Evolutionary conservation across 2,888 invertebrate species (phyloP), one percentile per base, ranked within the genome.

Genomic region (Clitarchus hookeri): DNA sequence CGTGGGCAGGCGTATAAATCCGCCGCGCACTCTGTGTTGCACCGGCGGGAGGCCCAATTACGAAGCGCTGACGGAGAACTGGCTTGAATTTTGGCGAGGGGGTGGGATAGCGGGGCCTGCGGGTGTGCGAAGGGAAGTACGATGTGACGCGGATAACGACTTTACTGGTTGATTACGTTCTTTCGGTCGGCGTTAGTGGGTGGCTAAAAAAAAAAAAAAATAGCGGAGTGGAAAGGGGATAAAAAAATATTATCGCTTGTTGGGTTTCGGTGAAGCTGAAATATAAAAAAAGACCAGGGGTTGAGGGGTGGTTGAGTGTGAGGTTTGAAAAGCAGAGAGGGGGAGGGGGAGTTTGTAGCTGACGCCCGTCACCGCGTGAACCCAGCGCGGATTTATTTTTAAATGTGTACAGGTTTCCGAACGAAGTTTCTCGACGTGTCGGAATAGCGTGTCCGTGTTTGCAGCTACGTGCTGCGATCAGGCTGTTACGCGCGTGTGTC

Each of bases 1-100:
- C 8, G 65, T 0, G 65, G n/a, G 65, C n/a, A 16, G 65, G 16
- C 65, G 65, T 11, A n/a, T n/a, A 65, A 65, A 65, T 65, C 65
- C 65, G 65, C 48, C 11, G 12, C n/a, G 65, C n/a, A 9, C n/a
- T 23, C n/a, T 0, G 19, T 19, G 65, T 16, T 65, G 65, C 16
- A n/a, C 65, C 65, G n/a, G 23, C 23, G 65, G 23, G 65, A 11
- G 65, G n/a, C 11, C 65, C 65, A 65, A 65, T 65, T 65, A 65
- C 65, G 65, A 65, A 65, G 65, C 65, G 65, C 65, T 65, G 65
- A 65, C 65, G 16, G 65, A n/a, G 65, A 65, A 65, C 65, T 65
- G 65, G 65, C 23, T 6, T 23, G 65, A 65, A n/a, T n/a, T n/a
- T 65, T 65, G 16, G 6, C 65, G 65, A 65, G 65, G 13, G n/a